Base-by-base conservation (phyloP, 1,140 invertebrate species). In the Dufourea novaeangliae region DNA sequence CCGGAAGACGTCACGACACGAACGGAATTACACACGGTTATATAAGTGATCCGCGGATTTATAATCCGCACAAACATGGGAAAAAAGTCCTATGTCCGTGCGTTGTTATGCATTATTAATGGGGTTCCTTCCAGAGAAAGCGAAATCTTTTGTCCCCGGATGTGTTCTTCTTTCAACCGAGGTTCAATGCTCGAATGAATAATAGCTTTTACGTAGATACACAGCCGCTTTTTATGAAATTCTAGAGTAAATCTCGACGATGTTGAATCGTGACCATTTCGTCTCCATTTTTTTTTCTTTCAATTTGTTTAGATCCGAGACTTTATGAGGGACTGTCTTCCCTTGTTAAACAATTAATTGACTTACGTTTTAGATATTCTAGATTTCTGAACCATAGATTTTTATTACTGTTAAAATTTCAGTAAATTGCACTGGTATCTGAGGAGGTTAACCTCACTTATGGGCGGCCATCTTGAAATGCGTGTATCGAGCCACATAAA, bases 71-170 rank as follows among this genome's bases (percentile, higher is more conserved):
- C 29, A 34, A 46, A 57, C 39, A 59, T 34, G 72, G 10, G 22
- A 75, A 67, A 50, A 67, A 75, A 8, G 37, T 37, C 32, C 0
- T 14, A 8, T n/a, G 8, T 56, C 10, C 50, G 8, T 1, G 22
- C 39, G 8, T 1, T 32, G 29, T 75, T 75, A 50, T 75, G 73
- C 39, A 68, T 69, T 74, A 74, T 74, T 67, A 66, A 66, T 34
- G 50, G 44, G 34, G 22, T 17, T 5, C 29, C 3, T 64, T 73
- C 50, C 37, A 57, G 63, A 52, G 63, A 57, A 75, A 75, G 63
- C 34, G 37, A 57, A n/a, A n/a, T 44, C 63, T 39, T 62, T 67
- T 57, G 27, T 74, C 50, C 25, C 25, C 4, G 20, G 1, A n/a
- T 20, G 14, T 3, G 8, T 56, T 25, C 41, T n/a, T 46, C 25